A percentile compares a stretch with the other conserved stretches of the same genome.
Evolutionary conservation across 1,140 invertebrate species (phyloP).

Genomic region (Aphelenchoides avenae): DNA sequence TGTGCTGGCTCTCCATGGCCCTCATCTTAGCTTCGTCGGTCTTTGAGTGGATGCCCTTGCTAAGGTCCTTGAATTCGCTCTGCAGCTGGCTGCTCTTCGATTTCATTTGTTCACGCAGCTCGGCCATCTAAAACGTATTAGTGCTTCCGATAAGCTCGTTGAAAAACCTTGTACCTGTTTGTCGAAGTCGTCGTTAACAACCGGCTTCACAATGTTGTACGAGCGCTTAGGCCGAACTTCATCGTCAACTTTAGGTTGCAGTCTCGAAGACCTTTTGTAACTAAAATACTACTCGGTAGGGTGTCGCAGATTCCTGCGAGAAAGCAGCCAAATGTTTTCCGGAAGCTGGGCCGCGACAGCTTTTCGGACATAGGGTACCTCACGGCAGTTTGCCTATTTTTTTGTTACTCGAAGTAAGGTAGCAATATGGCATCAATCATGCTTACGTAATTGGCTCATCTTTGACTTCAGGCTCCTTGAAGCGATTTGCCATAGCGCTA

Average conservation of each 20-base stretch:
- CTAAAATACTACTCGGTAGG: no score
- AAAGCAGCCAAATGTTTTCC: no score
- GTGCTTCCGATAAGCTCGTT: no score
- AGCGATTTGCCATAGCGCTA: slow-evolving; percentile 44
- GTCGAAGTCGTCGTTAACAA: slow-evolving; percentile 53
- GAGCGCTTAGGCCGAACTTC: slow-evolving; percentile 34
- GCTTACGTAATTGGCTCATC: slow-evolving; percentile 42
- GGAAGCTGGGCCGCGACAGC: no score
- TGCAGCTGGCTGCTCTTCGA: slow-evolving; percentile 26
- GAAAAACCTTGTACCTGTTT: slow-evolving; percentile 51
- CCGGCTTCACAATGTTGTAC: slow-evolving; percentile 50
- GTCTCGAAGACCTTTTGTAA: slow-evolving; percentile 51
- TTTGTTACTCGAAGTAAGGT: no score
- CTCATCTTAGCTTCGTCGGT: slow-evolving; percentile 37
- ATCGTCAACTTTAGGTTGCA: slow-evolving; percentile 27
- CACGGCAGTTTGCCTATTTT: no score
- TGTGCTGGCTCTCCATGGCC: slow-evolving; percentile 25
- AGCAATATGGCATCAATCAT: no score
- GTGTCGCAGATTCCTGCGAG: no score
- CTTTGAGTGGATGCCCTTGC: slow-evolving; percentile 35
- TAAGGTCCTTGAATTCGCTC: slow-evolving; percentile 32
- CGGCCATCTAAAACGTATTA: slow-evolving; percentile 43
- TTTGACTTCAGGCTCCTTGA: slow-evolving; percentile 32
- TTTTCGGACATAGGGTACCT: no score
- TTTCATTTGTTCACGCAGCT: slow-evolving; percentile 47